Evolutionary conservation across 1,140 invertebrate genomes (phyloP).

Genomic region (Calephelis nemesis): DNA sequence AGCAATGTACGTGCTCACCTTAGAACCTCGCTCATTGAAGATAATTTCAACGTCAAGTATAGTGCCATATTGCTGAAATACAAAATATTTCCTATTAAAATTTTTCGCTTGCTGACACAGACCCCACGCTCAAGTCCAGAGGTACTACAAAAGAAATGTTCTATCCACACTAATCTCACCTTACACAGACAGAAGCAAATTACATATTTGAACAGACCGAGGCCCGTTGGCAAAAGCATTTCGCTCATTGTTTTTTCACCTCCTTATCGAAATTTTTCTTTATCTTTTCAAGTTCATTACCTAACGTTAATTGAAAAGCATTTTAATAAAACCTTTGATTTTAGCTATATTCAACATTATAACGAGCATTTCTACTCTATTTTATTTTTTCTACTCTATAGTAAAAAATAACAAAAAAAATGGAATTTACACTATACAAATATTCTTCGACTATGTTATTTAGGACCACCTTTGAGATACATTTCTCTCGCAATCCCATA

Average conservation of each 20-base stretch:
- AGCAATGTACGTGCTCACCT: slow-evolving; percentile 86
- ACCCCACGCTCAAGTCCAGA: background rate
- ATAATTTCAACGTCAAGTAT: slow-evolving; percentile 99
- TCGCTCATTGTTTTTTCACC: too few relatives aligned
- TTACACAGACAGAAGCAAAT: background rate
- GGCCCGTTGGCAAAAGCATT: too few relatives aligned
- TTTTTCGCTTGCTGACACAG: slow-evolving; percentile 15
- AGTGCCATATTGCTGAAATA: slow-evolving; percentile 96
- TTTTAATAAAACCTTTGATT: too few relatives aligned
- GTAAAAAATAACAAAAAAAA: too few relatives aligned
- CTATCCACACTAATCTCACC: background rate
- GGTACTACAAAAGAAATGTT: background rate
- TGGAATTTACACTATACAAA: too few relatives aligned
- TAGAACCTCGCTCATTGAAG: slow-evolving; percentile 99
- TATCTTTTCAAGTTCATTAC: too few relatives aligned
- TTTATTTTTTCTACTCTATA: too few relatives aligned
- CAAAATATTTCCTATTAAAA: slow-evolving; percentile 66
- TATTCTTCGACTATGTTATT: background rate
- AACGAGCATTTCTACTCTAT: too few relatives aligned
- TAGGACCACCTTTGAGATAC: background rate
- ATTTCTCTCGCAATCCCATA: background rate
- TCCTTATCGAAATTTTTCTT: too few relatives aligned
- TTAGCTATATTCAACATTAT: too few relatives aligned
- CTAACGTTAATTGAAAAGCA: too few relatives aligned
- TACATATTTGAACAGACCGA: background rate